Evolutionary conservation across 2,797 vertebrate genomes (phyloP).

Genomic region (Apogon talboti): DNA sequence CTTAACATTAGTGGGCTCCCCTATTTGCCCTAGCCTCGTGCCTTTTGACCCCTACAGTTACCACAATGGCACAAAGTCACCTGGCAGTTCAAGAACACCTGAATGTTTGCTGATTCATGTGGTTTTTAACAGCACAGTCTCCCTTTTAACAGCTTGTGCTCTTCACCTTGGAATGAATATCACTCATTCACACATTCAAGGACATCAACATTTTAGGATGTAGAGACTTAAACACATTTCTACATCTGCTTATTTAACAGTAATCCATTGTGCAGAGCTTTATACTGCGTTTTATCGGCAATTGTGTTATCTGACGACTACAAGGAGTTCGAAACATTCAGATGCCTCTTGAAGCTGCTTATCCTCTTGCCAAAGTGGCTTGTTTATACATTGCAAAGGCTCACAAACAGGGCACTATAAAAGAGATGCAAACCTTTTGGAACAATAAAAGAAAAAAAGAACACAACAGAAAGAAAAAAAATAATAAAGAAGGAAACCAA

Average conservation of each 20-base stretch:
- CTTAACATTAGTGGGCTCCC: conserved; percentile 65
- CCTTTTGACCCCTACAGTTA: conserved; percentile 86
- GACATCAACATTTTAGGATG: neutral
- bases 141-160: neutral
- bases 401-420: conserved; percentile 85
- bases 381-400: conserved; percentile 80
- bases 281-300: conserved; percentile 1
- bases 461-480: conserved; percentile 66
- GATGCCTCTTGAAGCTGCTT: conserved; percentile 80
- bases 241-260: conserved; percentile 13
- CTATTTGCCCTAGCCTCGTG: conserved; percentile 76
- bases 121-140: neutral
- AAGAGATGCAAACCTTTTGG: conserved; percentile 82
- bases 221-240: conserved; percentile 6
- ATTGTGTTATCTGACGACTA: conserved; percentile 11
- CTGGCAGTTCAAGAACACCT: conserved; percentile 80
- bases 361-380: conserved; percentile 81
- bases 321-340: conserved; percentile 77
- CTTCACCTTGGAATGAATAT: neutral
- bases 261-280: conserved; percentile 3
- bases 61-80: conserved; percentile 83
- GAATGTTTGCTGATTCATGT: conserved; percentile 74
- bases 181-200: neutral
- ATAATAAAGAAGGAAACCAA: conserved; percentile 50
- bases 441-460: conserved; percentile 69